Base-by-base conservation (phyloP, 2,888 invertebrate species). In the Nemoura dubitans region DNA sequence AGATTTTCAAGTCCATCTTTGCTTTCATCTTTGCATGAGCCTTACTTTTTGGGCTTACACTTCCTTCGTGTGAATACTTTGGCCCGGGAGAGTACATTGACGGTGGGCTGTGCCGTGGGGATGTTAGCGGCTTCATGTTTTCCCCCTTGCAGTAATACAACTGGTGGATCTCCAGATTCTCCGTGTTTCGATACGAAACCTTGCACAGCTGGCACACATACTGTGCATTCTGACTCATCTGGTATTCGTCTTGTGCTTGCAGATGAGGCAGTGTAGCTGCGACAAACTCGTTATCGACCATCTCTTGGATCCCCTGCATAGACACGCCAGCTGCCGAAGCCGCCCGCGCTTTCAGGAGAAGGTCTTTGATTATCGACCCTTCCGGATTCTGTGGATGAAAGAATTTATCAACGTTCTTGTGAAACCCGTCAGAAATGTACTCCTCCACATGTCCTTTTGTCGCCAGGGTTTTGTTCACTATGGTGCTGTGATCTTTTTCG, bases 131-230 rank as follows among this genome's bases (percentile, higher is more conserved):
- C 29, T 83, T 81, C 0, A 28, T 10, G 14, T 86, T 86, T 14
- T 89, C 88, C 43, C 95, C 96, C 91, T 96, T 96, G 90, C 97
- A 97, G 91, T 96, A 96, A 90, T 95, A 95, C 90, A 94, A 93
- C 90, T 95, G 94, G 91, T 98, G 97, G 87, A 96, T 93, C 90
- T 96, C 96, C 89, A 97, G 92, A 90, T 96, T 96, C 88, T 97
- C 97, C 76, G 95, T 95, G 89, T 95, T 96, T 90, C 95, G 94
- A 90, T 96, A 97, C 36, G 95, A 94, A 90, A 95, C 95, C 90
- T 95, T 95, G 91, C 97, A 98, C 86, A 95, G 92, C 0, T 95
- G 94, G 90, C 97, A 97, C 76, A 95, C 93, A 91, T 94, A 95
- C 88, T 95, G 92, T 2, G 94, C 93, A 88, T 59, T 36, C 0